phyloP scores from a whole-genome alignment of 2,888 invertebrate species.

The Epistrophella euchroma region DNA sequence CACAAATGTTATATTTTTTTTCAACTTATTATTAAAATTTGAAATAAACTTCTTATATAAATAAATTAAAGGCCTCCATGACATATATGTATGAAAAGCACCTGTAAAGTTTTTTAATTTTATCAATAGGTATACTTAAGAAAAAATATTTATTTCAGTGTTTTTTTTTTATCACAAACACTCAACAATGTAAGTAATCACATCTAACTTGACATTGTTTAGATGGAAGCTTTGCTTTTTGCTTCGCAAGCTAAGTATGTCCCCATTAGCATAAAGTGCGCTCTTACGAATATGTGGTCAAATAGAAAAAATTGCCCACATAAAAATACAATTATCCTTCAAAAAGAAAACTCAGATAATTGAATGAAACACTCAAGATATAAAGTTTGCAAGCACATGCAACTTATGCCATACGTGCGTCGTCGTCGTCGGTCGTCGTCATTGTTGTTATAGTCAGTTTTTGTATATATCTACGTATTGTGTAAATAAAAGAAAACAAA shows the following conservation, averaged over 20 bases:
- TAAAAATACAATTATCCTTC: slow-evolving; percentile 66
- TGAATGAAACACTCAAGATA: slow-evolving; percentile 73
- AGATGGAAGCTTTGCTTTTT: slow-evolving; percentile 5
- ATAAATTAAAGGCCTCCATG: too few species aligned
- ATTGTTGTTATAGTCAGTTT: too few species aligned
- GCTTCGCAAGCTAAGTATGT: slow-evolving; percentile 42
- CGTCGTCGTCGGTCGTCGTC: too few species aligned
- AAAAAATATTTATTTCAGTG: too few species aligned
- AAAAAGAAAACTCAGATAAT: slow-evolving; percentile 64
- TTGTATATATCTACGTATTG: too few species aligned
- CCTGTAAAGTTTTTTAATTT: too few species aligned
- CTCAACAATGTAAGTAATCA: background rate
- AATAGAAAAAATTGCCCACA: slow-evolving; percentile 61
- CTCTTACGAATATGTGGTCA: slow-evolving; percentile 25
- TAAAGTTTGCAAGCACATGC: slow-evolving; percentile 62
- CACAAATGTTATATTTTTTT: too few species aligned
- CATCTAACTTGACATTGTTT: background rate
- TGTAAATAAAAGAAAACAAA: slow-evolving; percentile 33
- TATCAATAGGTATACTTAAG: background rate
- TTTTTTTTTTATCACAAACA: background rate
- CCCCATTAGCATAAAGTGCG: slow-evolving; percentile 53
- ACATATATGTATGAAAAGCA: too few species aligned
- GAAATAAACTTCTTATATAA: too few species aligned
- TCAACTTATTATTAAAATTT: too few species aligned
- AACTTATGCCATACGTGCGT: background rate